Evolutionary conservation across 2,113 vertebrate genomes (phyloP), one percentile per base, ranked within the genome.

Genomic region (Hippoglossus stenolepis): DNA sequence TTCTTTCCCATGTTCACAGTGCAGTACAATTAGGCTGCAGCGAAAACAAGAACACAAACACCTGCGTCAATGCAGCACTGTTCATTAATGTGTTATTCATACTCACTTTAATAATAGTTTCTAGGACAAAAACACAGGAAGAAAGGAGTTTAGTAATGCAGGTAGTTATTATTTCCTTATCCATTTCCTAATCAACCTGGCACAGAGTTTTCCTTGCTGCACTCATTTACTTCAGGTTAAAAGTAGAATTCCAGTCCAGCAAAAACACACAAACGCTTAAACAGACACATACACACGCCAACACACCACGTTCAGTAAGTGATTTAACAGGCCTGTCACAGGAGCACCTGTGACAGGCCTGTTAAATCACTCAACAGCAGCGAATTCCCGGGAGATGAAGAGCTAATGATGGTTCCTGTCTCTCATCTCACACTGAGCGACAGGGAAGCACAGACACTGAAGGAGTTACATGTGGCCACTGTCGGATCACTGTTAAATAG

Each of bases 341-440:
- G 49, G 24, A 18, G 62, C 54, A 66, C 47, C 40, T 58, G 47
- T 75, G 65, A 83, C 56, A 31, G 28, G 28, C 28, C 28, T 31
- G 31, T 31, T 31, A 31, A 31, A 31, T 31, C 31, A 31, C 31
- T 31, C 31, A 72, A 67, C 54, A n/a, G 17, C 45, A 75, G 51
- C 54, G 64, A 43, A 45, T 60, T 49, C 24, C 18, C 49, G 20
- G 13, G 72, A 47, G 68, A 83, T 26, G 59, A 71, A 67, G 47
- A 64, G 26, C 23, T 73, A 80, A 87, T 84, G 72, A 79, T 65
- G 20, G 17, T 1, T 31, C 51, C 45, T 21, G 35, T 72, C 60
- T 56, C 24, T 66, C 62, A 53, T 24, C 59, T 71, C 60, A 24
- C 47, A 66, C 74, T 61, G 58, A 85, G 69, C 26, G 57, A 14